Evolutionary conservation across 1,140 invertebrate genomes (phyloP), one percentile per base, ranked within the genome.

Genomic region (Cydia amplana): DNA sequence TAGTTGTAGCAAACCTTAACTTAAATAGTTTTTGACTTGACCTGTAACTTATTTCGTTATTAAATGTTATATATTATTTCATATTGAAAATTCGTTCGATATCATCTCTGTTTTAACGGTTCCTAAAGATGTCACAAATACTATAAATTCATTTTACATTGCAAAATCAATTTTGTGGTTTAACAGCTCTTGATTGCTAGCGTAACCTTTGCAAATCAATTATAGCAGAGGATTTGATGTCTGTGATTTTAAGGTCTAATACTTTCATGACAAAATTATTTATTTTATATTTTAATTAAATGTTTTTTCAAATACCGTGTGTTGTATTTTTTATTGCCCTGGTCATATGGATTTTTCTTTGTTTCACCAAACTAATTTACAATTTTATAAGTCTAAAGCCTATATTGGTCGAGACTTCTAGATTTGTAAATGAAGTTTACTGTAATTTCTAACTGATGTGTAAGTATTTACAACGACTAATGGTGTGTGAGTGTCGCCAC

Each of bases 261-360:
- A 75, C 51, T 18, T 65, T 74, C 77, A 78, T 78, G 77, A 78
- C 77, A 78, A 74, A 78, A 75, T 75, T 78, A 76, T 78, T 78
- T 72, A 74, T 76, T 76, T 74, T n/a, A 70, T 74, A 76, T 46
- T 75, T 73, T 76, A 74, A 78, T n/a, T 78, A 74, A 78, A 76
- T 73, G 73, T 74, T 65, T 75, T 75, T 43, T 74, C 16, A 55
- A 67, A 28, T 65, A 25, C 64, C 14, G 25, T 70, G 51, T 72
- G 28, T 72, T 46, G 46, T 74, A 64, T 18, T 76, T 74, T 73
- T 75, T 78, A 67, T 20, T 20, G 16, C 28, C 64, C 10, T 73
- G 32, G 7, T 23, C 9, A 63, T 65, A 74, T 74, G 43, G 16
- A n/a, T 55, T 20, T 40, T 40, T 40, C n/a, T 55, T 4, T n/a